A percentile compares a stretch with the other conserved stretches of the same genome.
Evolutionary conservation across 2,888 invertebrate genomes (phyloP).

Genomic region (Drosophila gaucha): DNA sequence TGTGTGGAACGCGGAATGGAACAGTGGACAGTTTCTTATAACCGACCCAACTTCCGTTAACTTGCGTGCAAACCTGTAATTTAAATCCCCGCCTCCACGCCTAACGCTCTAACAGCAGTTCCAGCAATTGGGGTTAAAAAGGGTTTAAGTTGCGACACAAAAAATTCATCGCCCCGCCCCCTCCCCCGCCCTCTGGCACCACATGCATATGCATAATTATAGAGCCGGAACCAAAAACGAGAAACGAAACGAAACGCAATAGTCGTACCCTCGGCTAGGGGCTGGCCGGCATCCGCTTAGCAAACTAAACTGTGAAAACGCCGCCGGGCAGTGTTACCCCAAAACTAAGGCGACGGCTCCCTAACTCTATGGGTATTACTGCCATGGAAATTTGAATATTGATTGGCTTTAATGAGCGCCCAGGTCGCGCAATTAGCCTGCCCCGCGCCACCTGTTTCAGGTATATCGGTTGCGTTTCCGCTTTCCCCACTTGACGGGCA

Average conservation of each 20-base stretch:
- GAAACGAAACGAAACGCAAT: conserved; percentile 28
- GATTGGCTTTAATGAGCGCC: conserved; percentile 73
- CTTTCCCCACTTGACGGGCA: conserved; percentile 1
- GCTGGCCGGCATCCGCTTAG: conserved; percentile 58
- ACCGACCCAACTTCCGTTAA: conserved; percentile 66
- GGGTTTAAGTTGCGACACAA: conserved; percentile 68
- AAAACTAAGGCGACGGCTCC: not conserved
- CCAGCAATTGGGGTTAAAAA: conserved; percentile 72
- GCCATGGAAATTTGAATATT: conserved; percentile 66
- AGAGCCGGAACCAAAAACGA: conserved; percentile 57
- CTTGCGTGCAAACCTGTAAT: conserved; percentile 74
- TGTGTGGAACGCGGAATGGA: conserved; percentile 4
- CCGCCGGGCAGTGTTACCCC: conserved; percentile 30
- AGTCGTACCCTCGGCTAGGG: conserved; percentile 4
- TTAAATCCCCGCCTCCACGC: conserved; percentile 23
- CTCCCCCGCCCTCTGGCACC: conserved; percentile 7
- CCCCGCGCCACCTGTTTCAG: not conserved
- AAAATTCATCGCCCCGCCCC: conserved; percentile 1
- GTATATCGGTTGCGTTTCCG: conserved; percentile 45
- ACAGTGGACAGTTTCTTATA: conserved; percentile 51
- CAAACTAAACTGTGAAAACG: conserved; percentile 77
- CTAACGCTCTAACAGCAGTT: not conserved
- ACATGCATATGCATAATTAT: conserved; percentile 70
- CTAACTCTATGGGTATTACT: conserved; percentile 20
- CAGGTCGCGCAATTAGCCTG: conserved; percentile 66